Evolutionary conservation across 2,888 invertebrate genomes (phyloP), one percentile per base, ranked within the genome.

Genomic region (Agriopis marginaria): DNA sequence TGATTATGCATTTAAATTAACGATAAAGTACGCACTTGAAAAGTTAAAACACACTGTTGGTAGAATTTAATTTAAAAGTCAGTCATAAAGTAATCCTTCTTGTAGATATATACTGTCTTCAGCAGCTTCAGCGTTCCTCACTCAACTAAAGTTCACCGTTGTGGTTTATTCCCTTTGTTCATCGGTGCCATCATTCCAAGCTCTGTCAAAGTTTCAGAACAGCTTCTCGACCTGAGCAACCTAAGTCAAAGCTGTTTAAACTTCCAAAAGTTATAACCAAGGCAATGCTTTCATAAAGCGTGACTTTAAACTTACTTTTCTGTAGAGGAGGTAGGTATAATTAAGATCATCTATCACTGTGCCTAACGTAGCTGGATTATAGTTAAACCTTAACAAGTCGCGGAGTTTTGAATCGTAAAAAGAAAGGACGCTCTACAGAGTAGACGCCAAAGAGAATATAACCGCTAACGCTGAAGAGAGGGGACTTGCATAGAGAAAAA

Each of bases 131-230:
- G n/a, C 7, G 47, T 32, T 7, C 44, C 44, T 9, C 42, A 12
- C 8, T 23, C 14, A 6, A 45, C 23, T 23, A 42, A 53, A 49
- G 42, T 56, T 68, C 47, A 12, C 3, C 40, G n/a, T 40, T 39
- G 47, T 17, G 49, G 49, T 60, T 39, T 39, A 39, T 42, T 12
- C 60, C 39, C 14, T 49, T 49, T 50, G 49, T 60, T 39, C 40
- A 5, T 17, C 40, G 39, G 23, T 44, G 49, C 49, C 10, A 9
- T 56, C 42, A 45, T 14, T 5, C 12, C 49, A 11, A 49, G 32
- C 32, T 47, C 45, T 17, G 44, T 45, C 58, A 58, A 58, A 58
- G 45, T 58, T 58, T 45, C 58, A 45, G 45, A 58, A 47, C 58
- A 49, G 60, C 40, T 60, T 60, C 14, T 7, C 14, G 49, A 60